Conservation (phyloP, 2,888 invertebrate genomes). For the Salpingus planirostris region DNA sequence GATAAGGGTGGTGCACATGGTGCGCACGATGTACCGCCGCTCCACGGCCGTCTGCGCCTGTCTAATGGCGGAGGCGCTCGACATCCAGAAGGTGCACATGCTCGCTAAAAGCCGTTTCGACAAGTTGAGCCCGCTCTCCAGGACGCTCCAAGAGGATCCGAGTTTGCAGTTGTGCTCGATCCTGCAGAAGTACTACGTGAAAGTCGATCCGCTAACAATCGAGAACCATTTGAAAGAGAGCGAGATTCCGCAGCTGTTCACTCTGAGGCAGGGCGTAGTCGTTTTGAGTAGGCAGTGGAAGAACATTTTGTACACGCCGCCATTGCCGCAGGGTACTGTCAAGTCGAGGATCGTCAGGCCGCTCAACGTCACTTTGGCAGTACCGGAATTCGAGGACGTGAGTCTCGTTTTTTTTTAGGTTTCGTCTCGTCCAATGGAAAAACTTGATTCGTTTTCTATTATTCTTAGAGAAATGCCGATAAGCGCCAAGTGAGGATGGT, state of each 20-base stretch:
- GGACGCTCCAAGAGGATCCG: conserved; percentile 89
- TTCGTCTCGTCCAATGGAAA: too few species aligned
- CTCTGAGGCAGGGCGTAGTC: conserved; percentile 90
- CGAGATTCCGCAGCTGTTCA: conserved; percentile 80
- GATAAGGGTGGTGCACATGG: conserved; percentile 71
- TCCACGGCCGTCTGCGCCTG: conserved; percentile 82
- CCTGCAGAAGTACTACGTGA: conserved; percentile 72
- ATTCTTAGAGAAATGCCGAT: too few species aligned
- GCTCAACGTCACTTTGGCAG: conserved; percentile 80
- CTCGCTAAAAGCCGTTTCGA: conserved; percentile 82
- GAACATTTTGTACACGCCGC: conserved; percentile 87
- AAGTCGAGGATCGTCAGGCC: conserved; percentile 77
- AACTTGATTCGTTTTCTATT: too few species aligned
- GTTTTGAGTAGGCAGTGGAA: conserved; percentile 96
- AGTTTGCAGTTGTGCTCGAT: conserved; percentile 89
- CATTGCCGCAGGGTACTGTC: conserved; percentile 73
- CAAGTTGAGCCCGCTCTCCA: conserved; percentile 77
- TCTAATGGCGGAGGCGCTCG: conserved; percentile 90
- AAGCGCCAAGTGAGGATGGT: too few species aligned
- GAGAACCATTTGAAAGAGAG: conserved; percentile 76
- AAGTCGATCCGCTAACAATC: conserved; percentile 66
- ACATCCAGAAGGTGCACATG: conserved; percentile 75
- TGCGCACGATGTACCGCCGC: conserved; percentile 68
- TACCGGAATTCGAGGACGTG: conserved; percentile 78
- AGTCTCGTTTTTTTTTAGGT: too few species aligned